These are phyloP conservation scores for Stenchaetothrips biformis DNA, from an alignment of 2,888 invertebrate species.

Conservation along the genomic window DNA sequence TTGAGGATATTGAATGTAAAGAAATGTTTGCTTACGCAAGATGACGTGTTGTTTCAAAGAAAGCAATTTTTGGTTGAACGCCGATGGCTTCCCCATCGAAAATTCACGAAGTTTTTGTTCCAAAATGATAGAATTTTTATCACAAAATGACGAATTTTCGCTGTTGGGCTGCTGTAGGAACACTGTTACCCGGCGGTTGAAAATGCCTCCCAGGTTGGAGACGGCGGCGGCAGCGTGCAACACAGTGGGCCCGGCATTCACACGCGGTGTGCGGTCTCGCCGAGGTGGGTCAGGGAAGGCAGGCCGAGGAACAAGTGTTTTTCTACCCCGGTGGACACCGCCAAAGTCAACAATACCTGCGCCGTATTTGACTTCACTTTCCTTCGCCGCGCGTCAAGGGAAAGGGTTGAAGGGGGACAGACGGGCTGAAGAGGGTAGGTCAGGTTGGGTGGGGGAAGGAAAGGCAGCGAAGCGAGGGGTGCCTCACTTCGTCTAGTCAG, in stretches of 20 bases:
- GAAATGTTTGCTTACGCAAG: too few species aligned
- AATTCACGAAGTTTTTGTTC: too few species aligned
- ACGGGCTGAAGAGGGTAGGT: background rate
- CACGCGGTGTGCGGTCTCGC: background rate
- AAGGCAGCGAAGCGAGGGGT: background rate
- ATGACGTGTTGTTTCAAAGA: too few species aligned
- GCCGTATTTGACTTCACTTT: constrained; percentile 5
- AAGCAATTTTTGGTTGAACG: too few species aligned
- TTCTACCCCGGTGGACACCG: background rate
- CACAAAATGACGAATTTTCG: too few species aligned
- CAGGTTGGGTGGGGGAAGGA: background rate
- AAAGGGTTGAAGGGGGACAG: background rate
- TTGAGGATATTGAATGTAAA: too few species aligned
- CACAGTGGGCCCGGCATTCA: background rate
- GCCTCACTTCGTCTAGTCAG: too few species aligned
- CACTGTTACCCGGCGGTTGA: too few species aligned
- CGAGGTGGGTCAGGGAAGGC: background rate
- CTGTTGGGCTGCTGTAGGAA: too few species aligned
- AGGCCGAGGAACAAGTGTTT: background rate
- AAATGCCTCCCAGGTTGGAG: background rate
- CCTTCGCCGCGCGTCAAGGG: background rate
- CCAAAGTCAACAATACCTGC: constrained; percentile 21
- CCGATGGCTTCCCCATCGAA: too few species aligned
- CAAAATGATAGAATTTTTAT: too few species aligned
- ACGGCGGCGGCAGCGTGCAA: background rate